Evolutionary conservation across 2,888 invertebrate species (phyloP), one percentile per base, ranked within the genome.

Genomic region (Epirrhoe alternata): DNA sequence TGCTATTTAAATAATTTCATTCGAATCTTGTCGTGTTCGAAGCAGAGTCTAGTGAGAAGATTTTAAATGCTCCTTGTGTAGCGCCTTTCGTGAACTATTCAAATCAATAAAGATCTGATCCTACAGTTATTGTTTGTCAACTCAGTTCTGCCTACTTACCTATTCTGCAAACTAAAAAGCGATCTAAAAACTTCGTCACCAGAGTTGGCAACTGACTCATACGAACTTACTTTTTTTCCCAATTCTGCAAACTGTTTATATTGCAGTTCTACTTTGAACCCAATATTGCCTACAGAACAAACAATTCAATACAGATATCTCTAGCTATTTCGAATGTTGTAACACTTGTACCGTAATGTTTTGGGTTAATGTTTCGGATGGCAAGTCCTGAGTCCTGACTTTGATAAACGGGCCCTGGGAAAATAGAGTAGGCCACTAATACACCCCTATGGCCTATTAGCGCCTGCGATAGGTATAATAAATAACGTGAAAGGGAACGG

Each of bases 381-480:
- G 61, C 52, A 59, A 66, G 61, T 50, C 47, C 57, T 47, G 45
- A 69, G 64, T 66, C 57, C 55, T 52, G 72, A 72, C 74, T 72
- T 74, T 74, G 74, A 74, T 74, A 64, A 74, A 74, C 72, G 69
- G 60, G 59, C 63, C 51, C 58, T 59, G 64, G 58, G 68, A 71
- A 73, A 72, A 72, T 72, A 68, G 72, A 72, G 74, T 72, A 70
- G 73, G 73, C 69, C 71, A 68, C 72, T 72, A 73, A 74, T 73
- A 72, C 68, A 61, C 69, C 70, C 69, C 69, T 61, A 73, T 68
- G 67, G 72, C 67, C 73, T 72, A 73, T 73, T 73, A 74, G 72
- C 69, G 69, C 70, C 63, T 69, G 60, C 68, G 56, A 60, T 72
- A 68, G 68, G 67, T 68, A 69, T 70, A 57, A 73, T 74, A 74